These are phyloP conservation scores for Teleiodes luculella DNA, from an alignment of 2,888 invertebrate species.

Conservation along the genomic window DNA sequence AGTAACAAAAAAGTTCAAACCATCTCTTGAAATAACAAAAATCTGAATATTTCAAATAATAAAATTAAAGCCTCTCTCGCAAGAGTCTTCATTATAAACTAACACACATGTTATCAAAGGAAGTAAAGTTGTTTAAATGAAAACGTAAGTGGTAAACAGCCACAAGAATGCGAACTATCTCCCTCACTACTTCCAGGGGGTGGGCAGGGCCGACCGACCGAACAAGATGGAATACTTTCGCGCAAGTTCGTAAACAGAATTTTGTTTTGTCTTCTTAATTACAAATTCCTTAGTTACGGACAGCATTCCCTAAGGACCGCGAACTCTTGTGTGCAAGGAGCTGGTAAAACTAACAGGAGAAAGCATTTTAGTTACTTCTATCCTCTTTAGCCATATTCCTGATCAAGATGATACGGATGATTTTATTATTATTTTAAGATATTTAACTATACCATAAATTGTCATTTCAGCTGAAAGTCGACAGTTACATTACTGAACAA, in stretches of 20 bases:
- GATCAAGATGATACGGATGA: too few relatives aligned
- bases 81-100: too few relatives aligned
- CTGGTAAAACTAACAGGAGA: not conserved
- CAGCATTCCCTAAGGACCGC: conserved; percentile 21
- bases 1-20: too few relatives aligned
- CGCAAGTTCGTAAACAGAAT: conserved; percentile 55
- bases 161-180: not conserved
- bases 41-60: too few relatives aligned
- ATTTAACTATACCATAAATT: too few relatives aligned
- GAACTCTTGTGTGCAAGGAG: not conserved
- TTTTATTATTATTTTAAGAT: too few relatives aligned
- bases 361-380: not conserved
- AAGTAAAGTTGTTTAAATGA: not conserved
- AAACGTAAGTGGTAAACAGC: not conserved
- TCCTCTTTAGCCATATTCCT: too few relatives aligned
- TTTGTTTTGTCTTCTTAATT: conserved; percentile 64
- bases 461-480: too few relatives aligned
- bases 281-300: conserved; percentile 58
- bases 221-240: conserved; percentile 51
- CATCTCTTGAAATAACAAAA: too few relatives aligned
- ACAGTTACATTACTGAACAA: too few relatives aligned
- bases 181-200: not conserved
- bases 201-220: conserved; percentile 22
- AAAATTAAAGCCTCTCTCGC: too few relatives aligned
- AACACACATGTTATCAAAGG: not conserved